Base-by-base conservation (phyloP, 2,888 invertebrate genomes). In the Lasioglossum lativentre region DNA sequence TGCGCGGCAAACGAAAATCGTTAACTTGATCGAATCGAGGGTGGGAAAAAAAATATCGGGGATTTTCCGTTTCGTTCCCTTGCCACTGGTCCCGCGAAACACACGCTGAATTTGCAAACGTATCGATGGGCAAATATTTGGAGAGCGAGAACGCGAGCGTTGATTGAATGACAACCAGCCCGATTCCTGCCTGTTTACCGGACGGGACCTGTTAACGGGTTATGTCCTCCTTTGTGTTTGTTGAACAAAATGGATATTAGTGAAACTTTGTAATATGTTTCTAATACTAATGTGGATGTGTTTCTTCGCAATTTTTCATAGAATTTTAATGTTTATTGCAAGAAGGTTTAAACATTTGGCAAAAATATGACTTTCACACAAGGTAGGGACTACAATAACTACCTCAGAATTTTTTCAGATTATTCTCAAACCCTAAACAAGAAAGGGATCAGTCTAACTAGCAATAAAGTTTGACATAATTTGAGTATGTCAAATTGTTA, bases 1-100 rank as follows among this genome's bases (percentile, higher is more conserved):
- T 63, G 63, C 34, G 66, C 34, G 19, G 38, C 66, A 23, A 38
- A 68, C 66, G 66, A 68, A 68, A 68, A 68, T 68, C 66, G 66
- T 68, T 68, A 68, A 68, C 38, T 12, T 8, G 34, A 68, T 68
- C 23, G 34, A 23, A 68, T 68, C 23, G 19, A 2, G 63, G 10
- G 23, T 19, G 23, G 34, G 34, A 34, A 19, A 34, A 68, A 68
- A 66, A 68, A 38, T 38, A 68, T 68, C 38, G 4, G 38, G 34
- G 23, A 68, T 38, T 66, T 66, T 23, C 10, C 8, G 27, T 30
- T 14, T 38, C 34, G 19, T 38, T 68, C 30, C 14, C 6, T 30
- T 30, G 16, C 4, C 16, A 6, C 63, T 16, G 6, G 4, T n/a
- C 3, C 19, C 30, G 8, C 8, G 63, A n/a, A 63, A 63, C 63